Base-by-base conservation (phyloP, 2,888 invertebrate genomes). In the Sarcophaga variegata region DNA sequence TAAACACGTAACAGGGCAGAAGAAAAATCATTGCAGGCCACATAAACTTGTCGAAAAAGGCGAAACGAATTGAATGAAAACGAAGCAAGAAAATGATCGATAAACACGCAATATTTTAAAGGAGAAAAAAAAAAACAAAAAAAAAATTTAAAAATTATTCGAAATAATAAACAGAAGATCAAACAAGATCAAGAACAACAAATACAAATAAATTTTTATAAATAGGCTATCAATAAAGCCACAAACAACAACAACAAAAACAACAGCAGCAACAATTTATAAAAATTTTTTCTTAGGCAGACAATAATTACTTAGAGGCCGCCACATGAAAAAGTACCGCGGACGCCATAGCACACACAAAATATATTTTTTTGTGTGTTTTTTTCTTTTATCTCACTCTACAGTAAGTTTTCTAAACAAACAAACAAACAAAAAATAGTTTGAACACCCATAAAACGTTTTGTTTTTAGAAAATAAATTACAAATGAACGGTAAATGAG, bases 111-210 rank as follows among this genome's bases (percentile, higher is more conserved):
- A 87, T 74, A 25, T 64, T 20, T 64, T 75, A 60, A 70, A 37
- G 59, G 22, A 22, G 22, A 22, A 22, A 22, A 22, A 22, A 8
- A 72, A 66, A 77, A 69, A 12, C 17, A 20, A 27, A 45, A 47
- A 20, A 25, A 66, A 3, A 66, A 12, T 25, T 49, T 11, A 8
- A 37, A 37, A 37, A 37, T 37, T 37, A 10, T 37, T 37, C 37
- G 37, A 63, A 70, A 54, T n/a, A 14, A 20, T 63, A n/a, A 47
- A 45, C 11, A 66, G 80, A 83, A 83, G 83, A 86, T 86, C 86
- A 86, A 83, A 86, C 83, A 74, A 87, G 83, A 83, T 78, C 83
- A 87, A 78, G 78, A 81, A 64, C 72, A 79, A 54, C 54, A 69
- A 62, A 69, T 11, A 66, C 11, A 25, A 49, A 47, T 1, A 81